Percentiles rank a stretch among this genome's conserved stretches.
These are phyloP conservation scores for Ooceraea biroi DNA, from an alignment of 1,140 invertebrate genomes.

Conservation along the genomic window DNA sequence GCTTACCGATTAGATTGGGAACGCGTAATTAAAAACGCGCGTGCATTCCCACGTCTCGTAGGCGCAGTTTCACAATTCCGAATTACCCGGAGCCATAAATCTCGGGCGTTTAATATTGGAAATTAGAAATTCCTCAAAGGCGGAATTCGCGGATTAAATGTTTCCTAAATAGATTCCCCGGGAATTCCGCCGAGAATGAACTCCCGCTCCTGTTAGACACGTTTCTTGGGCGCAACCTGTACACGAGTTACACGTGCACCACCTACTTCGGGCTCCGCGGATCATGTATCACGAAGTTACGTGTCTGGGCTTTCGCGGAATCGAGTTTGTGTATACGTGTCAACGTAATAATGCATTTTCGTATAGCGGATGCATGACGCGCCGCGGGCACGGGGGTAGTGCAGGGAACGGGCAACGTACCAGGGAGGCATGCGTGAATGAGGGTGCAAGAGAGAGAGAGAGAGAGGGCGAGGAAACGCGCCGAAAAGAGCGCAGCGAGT, in stretches of 20 bases:
- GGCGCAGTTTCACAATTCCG: neutral
- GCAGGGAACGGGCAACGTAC: constrained; percentile 27
- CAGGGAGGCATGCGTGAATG: constrained; percentile 25
- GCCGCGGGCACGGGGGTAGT: neutral
- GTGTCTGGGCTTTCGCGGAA: constrained; percentile 77
- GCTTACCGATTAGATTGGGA: neutral
- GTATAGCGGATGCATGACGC: constrained; percentile 58
- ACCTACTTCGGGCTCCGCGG: constrained; percentile 17
- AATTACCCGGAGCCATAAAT: constrained; percentile 12
- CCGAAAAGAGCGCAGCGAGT: constrained; percentile 3
- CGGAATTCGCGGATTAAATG: constrained; percentile 38
- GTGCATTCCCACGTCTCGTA: no score
- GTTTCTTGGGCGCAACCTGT: constrained; percentile 34
- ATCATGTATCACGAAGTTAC: constrained; percentile 77
- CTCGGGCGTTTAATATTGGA: constrained; percentile 18
- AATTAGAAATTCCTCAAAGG: constrained; percentile 38
- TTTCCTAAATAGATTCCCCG: constrained; percentile 46
- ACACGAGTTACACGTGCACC: constrained; percentile 28
- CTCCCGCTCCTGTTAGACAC: constrained; percentile 30
- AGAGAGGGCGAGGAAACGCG: no score
- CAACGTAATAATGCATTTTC: constrained; percentile 81
- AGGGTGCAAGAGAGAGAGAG: neutral
- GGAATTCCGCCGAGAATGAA: constrained; percentile 37
- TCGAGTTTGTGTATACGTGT: constrained; percentile 80
- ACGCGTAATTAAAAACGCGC: neutral